Base-by-base conservation (phyloP, 37 sponge, comb jelly and placozoan genomes). In the Aplysina aerophoba region DNA sequence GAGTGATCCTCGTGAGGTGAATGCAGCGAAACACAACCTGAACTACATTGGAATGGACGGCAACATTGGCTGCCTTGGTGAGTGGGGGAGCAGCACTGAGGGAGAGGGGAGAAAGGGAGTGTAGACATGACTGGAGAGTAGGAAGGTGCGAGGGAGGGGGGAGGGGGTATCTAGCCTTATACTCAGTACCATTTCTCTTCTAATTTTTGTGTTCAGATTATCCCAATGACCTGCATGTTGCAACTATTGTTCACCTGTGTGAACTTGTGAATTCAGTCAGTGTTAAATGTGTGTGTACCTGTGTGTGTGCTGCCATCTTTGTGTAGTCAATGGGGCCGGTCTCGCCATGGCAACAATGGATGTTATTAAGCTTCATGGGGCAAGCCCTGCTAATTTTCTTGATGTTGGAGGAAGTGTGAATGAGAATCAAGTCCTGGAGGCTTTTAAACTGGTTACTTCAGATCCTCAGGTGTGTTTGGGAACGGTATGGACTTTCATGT, bases 311-410 rank as follows among this genome's bases (percentile, higher is more conserved):
- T 44, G 33, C 34, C 77, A n/a, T n/a, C n/a, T n/a, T 15, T 24
- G 6, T 34, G 16, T 55, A 93, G 97, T 98, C 79, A 98, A 98
- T 87, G 99, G 99, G 20, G 99, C 99, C 20, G 99, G 99, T 0
- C 93, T 98, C 0, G 99, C 99, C 33, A 98, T 98, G 99, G 99
- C 99, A 55, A 98, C 99, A 31, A 98, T 98, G 99, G 99, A 98
- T 82, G 96, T 98, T 65, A 95, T 98, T 81, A 94, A 98, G 62
- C 89, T 94, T 36, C 90, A 98, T 81, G 93, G 93, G 6, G 99
- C 97, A 73, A 86, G 83, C 63, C 99, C 99, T 38, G 99, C 99
- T 55, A 98, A 98, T 72, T 98, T 98, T 84, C 94, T 98, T 72
- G 99, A 98, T 72, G 95, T 94, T 16, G 99, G 99, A 21, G 99